Conservation (phyloP, 1,140 invertebrate species). For the Dufourea novaeangliae region DNA sequence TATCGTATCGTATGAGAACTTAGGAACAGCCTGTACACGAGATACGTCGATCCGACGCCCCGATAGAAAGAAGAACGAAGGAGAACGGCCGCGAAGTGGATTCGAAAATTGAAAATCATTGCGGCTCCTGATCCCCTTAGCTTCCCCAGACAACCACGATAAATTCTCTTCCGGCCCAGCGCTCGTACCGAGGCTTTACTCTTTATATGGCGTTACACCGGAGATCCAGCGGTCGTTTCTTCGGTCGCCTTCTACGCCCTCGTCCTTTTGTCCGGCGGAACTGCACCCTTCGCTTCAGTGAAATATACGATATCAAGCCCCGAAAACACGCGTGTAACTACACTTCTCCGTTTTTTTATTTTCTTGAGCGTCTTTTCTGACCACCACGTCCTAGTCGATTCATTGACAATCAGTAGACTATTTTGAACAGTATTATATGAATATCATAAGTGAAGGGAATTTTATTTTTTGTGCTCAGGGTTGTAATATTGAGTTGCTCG, state of each 20-base stretch:
- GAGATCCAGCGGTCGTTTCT: conserved; percentile 35
- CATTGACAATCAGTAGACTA: too few relatives aligned
- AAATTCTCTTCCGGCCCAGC: conserved; percentile 73
- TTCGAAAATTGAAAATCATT: conserved; percentile 81
- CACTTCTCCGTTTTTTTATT: conserved; percentile 27
- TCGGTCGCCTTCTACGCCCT: conserved; percentile 3
- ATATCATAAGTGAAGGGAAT: too few relatives aligned
- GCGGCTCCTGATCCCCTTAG: conserved; percentile 79
- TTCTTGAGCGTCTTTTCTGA: not conserved
- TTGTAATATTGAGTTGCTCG: too few relatives aligned
- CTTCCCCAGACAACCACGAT: conserved; percentile 75
- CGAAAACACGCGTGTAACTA: conserved; percentile 34
- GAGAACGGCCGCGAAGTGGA: conserved; percentile 72
- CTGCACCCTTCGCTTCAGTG: conserved; percentile 39
- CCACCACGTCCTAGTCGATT: too few relatives aligned
- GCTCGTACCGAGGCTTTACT: conserved; percentile 57
- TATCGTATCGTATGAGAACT: not conserved
- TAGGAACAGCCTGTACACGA: not conserved
- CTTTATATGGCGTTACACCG: conserved; percentile 67
- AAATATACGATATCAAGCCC: conserved; percentile 32
- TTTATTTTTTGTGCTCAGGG: too few relatives aligned
- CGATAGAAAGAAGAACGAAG: conserved; percentile 43
- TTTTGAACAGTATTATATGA: too few relatives aligned
- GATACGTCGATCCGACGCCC: conserved; percentile 51
- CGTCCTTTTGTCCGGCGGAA: conserved; percentile 45